Evolutionary conservation across 2,113 vertebrate species (phyloP), one percentile per base, ranked within the genome.

Genomic region (Periophthalmodon schlosseri): DNA sequence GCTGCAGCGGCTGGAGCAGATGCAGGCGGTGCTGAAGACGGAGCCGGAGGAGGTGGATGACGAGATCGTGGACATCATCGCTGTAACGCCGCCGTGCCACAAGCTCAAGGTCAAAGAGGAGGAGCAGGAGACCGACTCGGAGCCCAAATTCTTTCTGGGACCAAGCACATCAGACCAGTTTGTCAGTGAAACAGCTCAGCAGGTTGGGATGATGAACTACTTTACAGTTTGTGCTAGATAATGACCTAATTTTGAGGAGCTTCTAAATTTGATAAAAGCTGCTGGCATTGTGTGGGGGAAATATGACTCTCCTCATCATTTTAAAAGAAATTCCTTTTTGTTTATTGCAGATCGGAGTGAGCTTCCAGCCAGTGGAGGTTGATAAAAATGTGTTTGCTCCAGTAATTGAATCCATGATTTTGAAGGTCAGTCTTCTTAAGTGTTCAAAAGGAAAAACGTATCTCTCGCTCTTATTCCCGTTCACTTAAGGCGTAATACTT

Each of bases 331-430:
- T 68, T 23, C 1, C 46, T 46, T 21, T 56, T 56, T 44, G 79
- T 13, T 9, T 88, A 76, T 88, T 89, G 63, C 89, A 99, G 98
- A 96, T 99, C n/a, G 97, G 98, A 0, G 91, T 97, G 75, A 91
- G 91, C 70, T 94, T 97, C 86, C 95, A 97, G 85, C 97, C 96
- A 0, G 92, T 96, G 70, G 96, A 96, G 49, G 93, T 98, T 75
- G 95, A 99, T 68, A 96, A 93, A 88, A 97, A 96, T 4, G 91
- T 98, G 69, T 98, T 96, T 21, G 95, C 95, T 0, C 96, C 97
- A 0, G 94, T 95, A n/a, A 89, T 98, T 1, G 97, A 99, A 91
- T 94, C 96, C 87, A 98, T 99, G 97, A 94, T 99, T 86, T 85
- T 99, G 63, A 99, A 99, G 96, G 97, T 99, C 87, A 15, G 86